Evolutionary conservation across 2,888 invertebrate species (phyloP), one percentile per base, ranked within the genome.

Genomic region (Galerucella pusilla): DNA sequence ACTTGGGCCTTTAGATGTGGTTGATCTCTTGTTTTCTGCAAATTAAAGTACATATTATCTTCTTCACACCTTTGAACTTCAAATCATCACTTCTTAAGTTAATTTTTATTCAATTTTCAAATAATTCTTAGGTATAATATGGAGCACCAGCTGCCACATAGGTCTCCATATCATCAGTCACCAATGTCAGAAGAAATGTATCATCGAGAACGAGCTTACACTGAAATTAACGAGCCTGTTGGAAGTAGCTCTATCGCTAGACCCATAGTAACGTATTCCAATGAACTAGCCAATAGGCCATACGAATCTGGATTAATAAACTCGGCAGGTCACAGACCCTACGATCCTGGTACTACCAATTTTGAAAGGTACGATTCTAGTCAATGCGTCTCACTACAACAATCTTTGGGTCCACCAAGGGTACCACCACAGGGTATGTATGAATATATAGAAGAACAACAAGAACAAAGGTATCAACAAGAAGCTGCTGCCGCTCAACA

Each of bases 211-310:
- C 87, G 91, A 46, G 90, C 91, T 0, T 92, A 93, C 82, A 86
- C 89, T 9, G 90, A 90, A 86, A 92, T 93, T 90, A 90, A 90
- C 83, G 92, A 92, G 80, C 87, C 91, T 28, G 90, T 91, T 83
- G 90, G 90, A 35, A 83, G 81, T 25, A 83, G 81, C 25, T 82
- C 83, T 11, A 90, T 91, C 64, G 90, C 90, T 11, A 85, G 91
- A 77, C 91, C 91, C 0, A 89, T 90, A 0, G 90, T 91, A 1
- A 90, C 91, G 1, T 91, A 91, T 78, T 90, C 90, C 5, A 90
- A 89, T 77, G 91, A 91, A 77, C 88, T 90, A 77, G 86, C 87
- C 1, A 83, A 84, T 84, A 74, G 87, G 67, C 86, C 88, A 9
- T 90, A 91, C 82, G 90, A 90, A 71, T 87, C 88, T 28, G 86